These are phyloP conservation scores for Neosilurus hyrtlii DNA, from an alignment of 2,797 vertebrate species.

Conservation along the genomic window DNA sequence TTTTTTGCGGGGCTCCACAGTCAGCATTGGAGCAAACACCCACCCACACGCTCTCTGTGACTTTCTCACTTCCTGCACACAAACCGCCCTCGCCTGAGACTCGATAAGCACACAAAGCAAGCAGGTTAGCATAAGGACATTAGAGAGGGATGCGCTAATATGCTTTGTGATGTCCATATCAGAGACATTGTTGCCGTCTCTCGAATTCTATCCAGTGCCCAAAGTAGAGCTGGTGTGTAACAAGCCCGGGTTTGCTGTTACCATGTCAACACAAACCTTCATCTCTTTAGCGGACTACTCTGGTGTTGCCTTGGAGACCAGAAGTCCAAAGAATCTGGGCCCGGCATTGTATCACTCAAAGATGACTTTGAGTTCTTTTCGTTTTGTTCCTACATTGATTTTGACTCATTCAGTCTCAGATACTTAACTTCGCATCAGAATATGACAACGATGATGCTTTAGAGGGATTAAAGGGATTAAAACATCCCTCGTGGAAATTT, in stretches of 20 bases:
- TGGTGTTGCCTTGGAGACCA: conserved; percentile 51
- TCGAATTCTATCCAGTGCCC: conserved; percentile 37
- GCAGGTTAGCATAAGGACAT: neutral
- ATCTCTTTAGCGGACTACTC: conserved; percentile 46
- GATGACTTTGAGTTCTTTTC: conserved; percentile 1
- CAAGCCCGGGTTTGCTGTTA: conserved; percentile 39
- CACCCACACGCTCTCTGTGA: conserved; percentile 31
- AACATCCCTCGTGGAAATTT: neutral
- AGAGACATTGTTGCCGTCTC: neutral
- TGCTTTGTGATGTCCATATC: neutral
- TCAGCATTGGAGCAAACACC: conserved; percentile 37
- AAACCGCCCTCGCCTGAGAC: neutral
- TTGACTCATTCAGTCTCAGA: neutral
- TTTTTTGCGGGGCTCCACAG: conserved; percentile 20
- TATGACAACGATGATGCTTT: neutral
- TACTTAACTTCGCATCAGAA: neutral
- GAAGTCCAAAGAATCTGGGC: conserved; percentile 38
- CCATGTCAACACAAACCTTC: conserved; percentile 53
- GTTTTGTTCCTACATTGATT: neutral
- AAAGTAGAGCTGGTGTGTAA: conserved; percentile 36
- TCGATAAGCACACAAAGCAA: neutral
- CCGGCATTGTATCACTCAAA: conserved; percentile 31
- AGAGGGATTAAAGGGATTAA: neutral
- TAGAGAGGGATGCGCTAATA: neutral
- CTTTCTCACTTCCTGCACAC: conserved; percentile 39